Conservation (phyloP, 2,888 invertebrate genomes). For the Syrista parreyssii region DNA sequence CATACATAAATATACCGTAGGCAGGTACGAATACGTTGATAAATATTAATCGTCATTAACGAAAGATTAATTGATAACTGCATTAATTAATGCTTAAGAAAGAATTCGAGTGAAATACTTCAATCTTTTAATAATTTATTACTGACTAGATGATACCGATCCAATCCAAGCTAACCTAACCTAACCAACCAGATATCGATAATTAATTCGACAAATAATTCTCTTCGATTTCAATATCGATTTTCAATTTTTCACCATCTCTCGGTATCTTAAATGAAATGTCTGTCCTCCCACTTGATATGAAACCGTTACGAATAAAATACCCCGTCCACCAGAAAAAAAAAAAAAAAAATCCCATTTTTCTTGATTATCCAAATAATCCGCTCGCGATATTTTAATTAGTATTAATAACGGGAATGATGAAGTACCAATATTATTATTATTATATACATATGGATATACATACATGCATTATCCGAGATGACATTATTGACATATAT, state of each 20-base stretch:
- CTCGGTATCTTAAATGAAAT: background rate
- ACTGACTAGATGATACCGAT: background rate
- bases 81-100: constrained; percentile 59
- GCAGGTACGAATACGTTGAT: background rate
- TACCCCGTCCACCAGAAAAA: background rate
- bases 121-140: constrained; percentile 21
- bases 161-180: background rate
- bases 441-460: constrained; percentile 32
- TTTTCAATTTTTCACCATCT: background rate
- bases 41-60: constrained; percentile 26
- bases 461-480: constrained; percentile 39
- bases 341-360: background rate
- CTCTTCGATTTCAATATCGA: background rate
- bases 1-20: background rate
- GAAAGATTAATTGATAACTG: constrained; percentile 36
- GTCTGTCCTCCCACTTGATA: background rate
- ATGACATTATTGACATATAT: constrained; percentile 38
- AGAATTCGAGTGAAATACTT: constrained; percentile 31
- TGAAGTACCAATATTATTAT: constrained; percentile 27
- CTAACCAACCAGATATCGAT: constrained; percentile 20
- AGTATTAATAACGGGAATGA: constrained; percentile 29
- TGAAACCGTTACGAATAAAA: background rate
- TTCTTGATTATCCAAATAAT: background rate
- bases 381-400: constrained; percentile 54
- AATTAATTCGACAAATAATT: constrained; percentile 2